Conservation (phyloP, 37 sponge, comb jelly and placozoan genomes). For the Halichondria panicea region DNA sequence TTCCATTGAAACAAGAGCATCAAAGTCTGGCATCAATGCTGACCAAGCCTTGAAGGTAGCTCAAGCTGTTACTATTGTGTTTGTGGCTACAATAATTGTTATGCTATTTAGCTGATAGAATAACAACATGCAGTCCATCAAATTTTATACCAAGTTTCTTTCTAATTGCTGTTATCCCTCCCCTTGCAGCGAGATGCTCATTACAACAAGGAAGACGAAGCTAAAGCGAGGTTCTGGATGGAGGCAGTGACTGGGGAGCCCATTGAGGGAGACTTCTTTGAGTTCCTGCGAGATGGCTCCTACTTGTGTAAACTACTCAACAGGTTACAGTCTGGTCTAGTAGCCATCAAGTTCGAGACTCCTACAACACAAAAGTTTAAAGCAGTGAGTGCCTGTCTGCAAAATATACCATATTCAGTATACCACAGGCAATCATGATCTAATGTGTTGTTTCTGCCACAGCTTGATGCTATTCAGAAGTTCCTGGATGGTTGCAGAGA, state of each 20-base stretch:
- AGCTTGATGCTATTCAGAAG: conserved; percentile 50
- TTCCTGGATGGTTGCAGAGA: conserved; percentile 60
- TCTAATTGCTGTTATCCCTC: not conserved
- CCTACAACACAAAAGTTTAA: conserved; percentile 22
- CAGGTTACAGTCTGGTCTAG: conserved; percentile 28
- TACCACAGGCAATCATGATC: too few species aligned
- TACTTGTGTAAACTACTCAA: conserved; percentile 58
- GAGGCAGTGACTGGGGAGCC: conserved; percentile 49
- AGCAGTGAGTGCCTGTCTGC: too few species aligned
- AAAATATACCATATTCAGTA: too few species aligned
- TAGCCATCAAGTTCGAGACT: conserved; percentile 26
- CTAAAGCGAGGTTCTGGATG: conserved; percentile 63
- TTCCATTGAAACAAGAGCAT: conserved; percentile 71
- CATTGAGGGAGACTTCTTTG: conserved; percentile 52
- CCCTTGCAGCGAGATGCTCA: conserved; percentile 20
- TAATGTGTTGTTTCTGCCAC: not conserved
- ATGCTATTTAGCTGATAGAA: not conserved
- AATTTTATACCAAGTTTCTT: not conserved
- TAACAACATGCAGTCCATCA: not conserved
- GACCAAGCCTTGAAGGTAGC: conserved; percentile 3
- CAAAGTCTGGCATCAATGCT: conserved; percentile 81
- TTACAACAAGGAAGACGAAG: conserved; percentile 65
- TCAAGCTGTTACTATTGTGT: not conserved
- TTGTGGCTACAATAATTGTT: not conserved
- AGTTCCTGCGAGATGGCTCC: conserved; percentile 52